Percentiles rank a stretch among this genome's conserved stretches.
Evolutionary conservation across 2,888 invertebrate species (phyloP).

Genomic region (Eristalis intricaria): DNA sequence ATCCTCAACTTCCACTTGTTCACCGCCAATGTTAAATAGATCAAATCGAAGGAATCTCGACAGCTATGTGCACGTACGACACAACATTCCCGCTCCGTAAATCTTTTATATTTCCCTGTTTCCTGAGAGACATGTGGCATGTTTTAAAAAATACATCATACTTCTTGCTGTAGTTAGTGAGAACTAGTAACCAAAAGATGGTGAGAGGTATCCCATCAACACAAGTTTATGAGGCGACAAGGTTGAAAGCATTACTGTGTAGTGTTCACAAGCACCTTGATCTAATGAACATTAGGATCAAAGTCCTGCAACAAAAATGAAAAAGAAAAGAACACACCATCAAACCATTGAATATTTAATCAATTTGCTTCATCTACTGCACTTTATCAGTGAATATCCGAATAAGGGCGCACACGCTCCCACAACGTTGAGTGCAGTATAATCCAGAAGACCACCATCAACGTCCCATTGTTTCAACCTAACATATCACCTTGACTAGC

Average conservation of each 20-base stretch:
- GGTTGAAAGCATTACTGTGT: conserved; percentile 41
- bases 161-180: too few relatives aligned
- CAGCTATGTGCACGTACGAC: too few relatives aligned
- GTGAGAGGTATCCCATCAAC: neutral
- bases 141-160: too few relatives aligned
- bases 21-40: too few relatives aligned
- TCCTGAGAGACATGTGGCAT: too few relatives aligned
- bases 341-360: conserved; percentile 50
- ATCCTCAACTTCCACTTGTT: too few relatives aligned
- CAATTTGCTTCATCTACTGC: conserved; percentile 52
- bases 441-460: conserved; percentile 49
- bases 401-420: conserved; percentile 54
- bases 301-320: neutral
- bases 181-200: neutral
- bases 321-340: neutral
- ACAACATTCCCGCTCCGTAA: too few relatives aligned
- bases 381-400: conserved; percentile 42
- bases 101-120: too few relatives aligned
- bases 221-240: neutral
- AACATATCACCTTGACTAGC: conserved; percentile 60
- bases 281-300: conserved; percentile 25
- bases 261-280: neutral
- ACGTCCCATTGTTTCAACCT: conserved; percentile 49
- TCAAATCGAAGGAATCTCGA: too few relatives aligned
- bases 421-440: neutral